These are phyloP conservation scores for Tetrapedia diversipes DNA, from an alignment of 2,888 invertebrate species.

Conservation along the genomic window DNA sequence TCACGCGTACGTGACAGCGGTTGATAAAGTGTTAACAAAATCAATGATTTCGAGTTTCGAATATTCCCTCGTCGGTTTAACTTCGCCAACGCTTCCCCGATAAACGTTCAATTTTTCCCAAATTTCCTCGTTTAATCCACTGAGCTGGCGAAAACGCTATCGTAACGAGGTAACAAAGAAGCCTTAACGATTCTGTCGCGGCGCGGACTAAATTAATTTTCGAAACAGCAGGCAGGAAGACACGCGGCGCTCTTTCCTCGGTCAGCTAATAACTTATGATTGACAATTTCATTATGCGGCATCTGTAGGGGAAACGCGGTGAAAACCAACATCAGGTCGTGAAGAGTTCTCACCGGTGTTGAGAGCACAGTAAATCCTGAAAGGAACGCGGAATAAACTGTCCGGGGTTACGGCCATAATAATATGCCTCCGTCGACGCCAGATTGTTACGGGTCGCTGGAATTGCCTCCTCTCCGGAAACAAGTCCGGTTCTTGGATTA, in stretches of 20 bases:
- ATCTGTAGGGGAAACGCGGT: constrained; percentile 62
- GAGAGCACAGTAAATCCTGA: constrained; percentile 76
- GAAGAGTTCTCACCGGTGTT: constrained; percentile 70
- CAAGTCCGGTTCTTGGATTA: constrained; percentile 69
- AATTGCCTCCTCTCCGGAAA: constrained; percentile 74
- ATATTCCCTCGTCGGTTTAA: too few relatives aligned
- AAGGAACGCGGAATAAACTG: constrained; percentile 80
- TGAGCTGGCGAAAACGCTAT: too few relatives aligned
- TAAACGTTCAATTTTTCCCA: too few relatives aligned
- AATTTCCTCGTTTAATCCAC: too few relatives aligned
- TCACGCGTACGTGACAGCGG: too few relatives aligned
- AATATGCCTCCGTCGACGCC: constrained; percentile 71
- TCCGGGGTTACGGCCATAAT: constrained; percentile 74
- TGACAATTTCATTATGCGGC: constrained; percentile 38
- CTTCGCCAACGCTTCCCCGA: too few relatives aligned
- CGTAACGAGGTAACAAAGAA: not conserved
- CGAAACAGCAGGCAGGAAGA: not conserved
- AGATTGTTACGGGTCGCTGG: constrained; percentile 70
- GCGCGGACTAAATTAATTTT: constrained; percentile 15
- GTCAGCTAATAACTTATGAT: constrained; percentile 16
- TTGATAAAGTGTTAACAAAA: too few relatives aligned
- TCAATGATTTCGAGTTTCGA: too few relatives aligned
- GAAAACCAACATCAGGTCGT: constrained; percentile 69
- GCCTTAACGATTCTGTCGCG: not conserved
- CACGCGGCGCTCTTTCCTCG: not conserved